Conservation (phyloP, 2,113 vertebrate genomes). For the Engraulis encrasicolus region DNA sequence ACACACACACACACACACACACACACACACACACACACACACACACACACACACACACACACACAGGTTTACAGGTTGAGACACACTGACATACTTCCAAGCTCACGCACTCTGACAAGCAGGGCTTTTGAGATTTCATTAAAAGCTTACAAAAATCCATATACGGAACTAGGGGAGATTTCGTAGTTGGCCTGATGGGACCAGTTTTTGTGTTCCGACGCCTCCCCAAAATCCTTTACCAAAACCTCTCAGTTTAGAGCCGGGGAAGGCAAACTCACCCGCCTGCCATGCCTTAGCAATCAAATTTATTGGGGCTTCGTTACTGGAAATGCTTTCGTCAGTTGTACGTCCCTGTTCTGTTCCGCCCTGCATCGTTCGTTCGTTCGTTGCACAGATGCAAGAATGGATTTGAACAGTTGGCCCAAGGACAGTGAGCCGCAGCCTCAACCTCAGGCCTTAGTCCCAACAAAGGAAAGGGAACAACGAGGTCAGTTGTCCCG, state of each 20-base stretch:
- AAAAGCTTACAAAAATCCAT: background rate
- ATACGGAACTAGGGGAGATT: background rate
- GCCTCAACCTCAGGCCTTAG: too few species aligned
- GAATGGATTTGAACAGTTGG: slow-evolving; percentile 48
- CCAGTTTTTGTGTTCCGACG: slow-evolving; percentile 14
- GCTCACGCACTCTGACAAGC: background rate
- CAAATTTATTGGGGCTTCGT: slow-evolving; percentile 12
- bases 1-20: background rate
- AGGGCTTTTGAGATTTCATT: background rate
- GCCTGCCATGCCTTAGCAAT: slow-evolving; percentile 38
- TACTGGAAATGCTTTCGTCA: slow-evolving; percentile 37
- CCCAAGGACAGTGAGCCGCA: slow-evolving; percentile 49
- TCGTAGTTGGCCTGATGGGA: background rate
- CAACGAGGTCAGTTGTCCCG: too few species aligned
- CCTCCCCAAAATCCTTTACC: slow-evolving; percentile 24
- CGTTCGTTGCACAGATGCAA: slow-evolving; percentile 40
- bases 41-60: too few species aligned
- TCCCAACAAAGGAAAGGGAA: too few species aligned
- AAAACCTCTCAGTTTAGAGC: slow-evolving; percentile 18
- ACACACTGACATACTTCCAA: too few species aligned
- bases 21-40: background rate
- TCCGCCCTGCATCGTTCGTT: too few species aligned
- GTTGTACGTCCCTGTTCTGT: slow-evolving; percentile 43
- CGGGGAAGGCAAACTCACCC: too few species aligned
- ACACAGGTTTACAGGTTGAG: too few species aligned